A percentile compares a stretch with the other conserved stretches of the same genome.
Evolutionary conservation across 2,113 vertebrate species (phyloP).

Genomic region (human (Homo sapiens)): GRCh38 chrX:54324501-54325000

Average conservation of each 20-base stretch:
- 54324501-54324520: slow-evolving; percentile 37
- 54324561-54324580: slow-evolving; percentile 10
- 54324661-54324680: not conserved
- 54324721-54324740: slow-evolving; percentile 13
- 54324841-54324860: slow-evolving; percentile 4
- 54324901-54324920: slow-evolving; percentile 25
- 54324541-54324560: slow-evolving; percentile 31
- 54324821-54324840: slow-evolving; percentile 8
- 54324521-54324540: slow-evolving; percentile 40
- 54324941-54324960: not conserved
- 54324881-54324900: slow-evolving; percentile 41
- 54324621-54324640: not conserved
- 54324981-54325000: slow-evolving; percentile 34
- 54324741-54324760: slow-evolving; percentile 46
- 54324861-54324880: not conserved
- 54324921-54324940: not conserved
- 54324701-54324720: not conserved
- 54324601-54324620: not conserved
- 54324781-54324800: slow-evolving; percentile 30
- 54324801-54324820: not conserved
- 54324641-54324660: slow-evolving; percentile 3
- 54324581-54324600: slow-evolving; percentile 10
- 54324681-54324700: not conserved
- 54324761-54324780: slow-evolving; percentile 15
- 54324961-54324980: not conserved